These are phyloP conservation scores for Arion vulgaris DNA, from an alignment of 1,140 invertebrate species.

Conservation along the genomic window DNA sequence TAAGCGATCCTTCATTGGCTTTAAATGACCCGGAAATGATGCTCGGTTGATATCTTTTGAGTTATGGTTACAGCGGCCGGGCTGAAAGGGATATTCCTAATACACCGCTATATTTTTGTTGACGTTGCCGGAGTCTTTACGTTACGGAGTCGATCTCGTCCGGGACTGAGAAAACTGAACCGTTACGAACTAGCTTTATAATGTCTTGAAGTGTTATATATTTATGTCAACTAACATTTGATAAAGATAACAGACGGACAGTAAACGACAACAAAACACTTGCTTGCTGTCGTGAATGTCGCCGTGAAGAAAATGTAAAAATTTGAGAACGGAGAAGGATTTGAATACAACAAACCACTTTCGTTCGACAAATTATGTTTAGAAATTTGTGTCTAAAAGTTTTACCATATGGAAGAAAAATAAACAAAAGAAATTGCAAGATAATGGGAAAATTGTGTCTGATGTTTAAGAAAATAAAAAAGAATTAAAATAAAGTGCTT, in stretches of 20 bases:
- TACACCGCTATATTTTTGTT: background rate
- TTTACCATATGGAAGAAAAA: too few species aligned
- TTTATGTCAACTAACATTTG: background rate
- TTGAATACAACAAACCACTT: too few species aligned
- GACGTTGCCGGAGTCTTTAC: background rate
- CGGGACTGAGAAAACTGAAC: background rate
- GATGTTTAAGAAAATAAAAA: too few species aligned
- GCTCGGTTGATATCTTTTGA: background rate
- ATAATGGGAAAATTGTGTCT: too few species aligned
- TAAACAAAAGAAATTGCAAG: too few species aligned
- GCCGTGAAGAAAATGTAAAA: too few species aligned
- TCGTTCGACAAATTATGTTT: too few species aligned
- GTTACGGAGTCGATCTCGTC: background rate
- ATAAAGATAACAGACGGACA: background rate
- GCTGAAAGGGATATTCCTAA: background rate
- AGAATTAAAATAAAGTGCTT: too few species aligned
- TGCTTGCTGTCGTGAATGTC: too few species aligned
- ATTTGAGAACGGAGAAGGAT: too few species aligned
- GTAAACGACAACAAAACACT: too few species aligned
- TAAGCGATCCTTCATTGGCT: background rate
- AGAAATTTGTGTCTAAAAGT: too few species aligned
- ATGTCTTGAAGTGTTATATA: background rate
- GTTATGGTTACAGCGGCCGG: slow-evolving; percentile 2
- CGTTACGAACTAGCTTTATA: background rate
- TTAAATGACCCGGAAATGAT: slow-evolving; percentile 10